phyloP scores from a whole-genome alignment of 2,888 invertebrate genomes.

The Meloe dianella region DNA sequence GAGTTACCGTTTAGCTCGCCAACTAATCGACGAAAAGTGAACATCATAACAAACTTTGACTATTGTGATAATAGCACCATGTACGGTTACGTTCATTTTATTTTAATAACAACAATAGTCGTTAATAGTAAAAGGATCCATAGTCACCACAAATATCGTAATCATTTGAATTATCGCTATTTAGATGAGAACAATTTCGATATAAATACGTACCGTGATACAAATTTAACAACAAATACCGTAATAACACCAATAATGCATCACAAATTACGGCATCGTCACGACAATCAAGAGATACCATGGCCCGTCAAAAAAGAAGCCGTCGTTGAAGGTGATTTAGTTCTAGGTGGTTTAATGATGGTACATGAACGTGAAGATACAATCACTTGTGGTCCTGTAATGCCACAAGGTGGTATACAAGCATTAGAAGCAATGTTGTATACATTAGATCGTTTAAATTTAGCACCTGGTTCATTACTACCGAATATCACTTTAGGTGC shows the following conservation, averaged over 20 bases:
- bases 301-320: slow-evolving; percentile 90
- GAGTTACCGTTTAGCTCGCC: neutral
- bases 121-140: slow-evolving; percentile 2
- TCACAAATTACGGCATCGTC: neutral
- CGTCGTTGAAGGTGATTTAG: slow-evolving; percentile 84
- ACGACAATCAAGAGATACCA: slow-evolving; percentile 41
- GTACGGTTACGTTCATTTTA: neutral
- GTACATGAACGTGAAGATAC: slow-evolving; percentile 89
- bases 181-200: neutral
- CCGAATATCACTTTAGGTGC: slow-evolving; percentile 85
- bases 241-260: neutral
- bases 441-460: slow-evolving; percentile 82
- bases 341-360: slow-evolving; percentile 94
- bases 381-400: slow-evolving; percentile 88
- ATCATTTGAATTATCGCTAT: neutral
- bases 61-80: neutral
- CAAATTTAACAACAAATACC: neutral
- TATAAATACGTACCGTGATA: neutral
- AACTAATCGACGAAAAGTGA: neutral
- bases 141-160: neutral
- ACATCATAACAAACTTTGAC: neutral
- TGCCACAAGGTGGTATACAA: slow-evolving; percentile 91
- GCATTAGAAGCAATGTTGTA: slow-evolving; percentile 92
- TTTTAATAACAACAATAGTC: neutral
- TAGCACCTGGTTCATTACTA: slow-evolving; percentile 68